Evolutionary conservation across 2,113 vertebrate species (phyloP).

Genomic region (Vidua macroura): DNA sequence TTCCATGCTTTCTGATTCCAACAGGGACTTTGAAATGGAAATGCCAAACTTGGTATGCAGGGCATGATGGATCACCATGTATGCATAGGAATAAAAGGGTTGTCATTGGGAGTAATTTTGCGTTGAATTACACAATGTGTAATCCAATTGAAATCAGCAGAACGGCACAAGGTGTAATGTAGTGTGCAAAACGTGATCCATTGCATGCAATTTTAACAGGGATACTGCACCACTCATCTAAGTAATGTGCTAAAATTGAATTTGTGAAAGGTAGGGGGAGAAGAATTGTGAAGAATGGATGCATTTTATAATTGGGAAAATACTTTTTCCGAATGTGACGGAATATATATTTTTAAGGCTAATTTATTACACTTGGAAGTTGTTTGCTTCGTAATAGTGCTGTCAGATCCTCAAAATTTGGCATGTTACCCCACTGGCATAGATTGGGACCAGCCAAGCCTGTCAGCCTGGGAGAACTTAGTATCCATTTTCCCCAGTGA

Average conservation of each 20-base stretch:
- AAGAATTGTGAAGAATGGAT: slow-evolving; percentile 26
- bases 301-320: slow-evolving; percentile 30
- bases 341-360: slow-evolving; percentile 14
- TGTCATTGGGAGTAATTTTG: slow-evolving; percentile 69
- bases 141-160: slow-evolving; percentile 68
- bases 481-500: not conserved
- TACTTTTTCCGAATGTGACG: not conserved
- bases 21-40: slow-evolving; percentile 62
- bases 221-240: slow-evolving; percentile 7
- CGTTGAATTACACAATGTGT: slow-evolving; percentile 67
- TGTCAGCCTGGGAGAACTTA: not conserved
- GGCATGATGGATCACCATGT: slow-evolving; percentile 66
- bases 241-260: slow-evolving; percentile 54
- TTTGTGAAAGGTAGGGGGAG: slow-evolving; percentile 30
- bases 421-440: not conserved
- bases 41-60: slow-evolving; percentile 38
- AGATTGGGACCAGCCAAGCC: not conserved
- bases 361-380: not conserved
- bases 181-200: slow-evolving; percentile 64
- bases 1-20: slow-evolving; percentile 62
- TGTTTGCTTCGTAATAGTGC: not conserved
- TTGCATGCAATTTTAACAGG: slow-evolving; percentile 37
- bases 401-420: not conserved
- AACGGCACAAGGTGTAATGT: slow-evolving; percentile 63
- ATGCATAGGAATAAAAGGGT: slow-evolving; percentile 60